Percentiles rank a stretch among this genome's conserved stretches.
These are phyloP conservation scores for Capreolus pygargus DNA, from an alignment of 2,113 vertebrate genomes.

Conservation along the genomic window DNA sequence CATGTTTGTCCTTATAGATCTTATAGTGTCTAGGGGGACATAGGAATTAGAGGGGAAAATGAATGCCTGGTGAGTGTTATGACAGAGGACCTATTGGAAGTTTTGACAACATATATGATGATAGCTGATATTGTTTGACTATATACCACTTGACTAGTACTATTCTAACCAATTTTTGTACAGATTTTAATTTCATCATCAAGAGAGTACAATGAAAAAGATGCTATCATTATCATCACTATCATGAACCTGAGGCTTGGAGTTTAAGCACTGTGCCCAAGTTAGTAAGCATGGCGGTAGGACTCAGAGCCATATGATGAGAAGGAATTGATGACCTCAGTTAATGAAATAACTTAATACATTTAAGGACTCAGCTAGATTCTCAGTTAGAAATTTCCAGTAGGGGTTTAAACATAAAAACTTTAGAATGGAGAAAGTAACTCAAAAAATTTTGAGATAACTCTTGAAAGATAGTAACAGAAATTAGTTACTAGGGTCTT, in stretches of 20 bases:
- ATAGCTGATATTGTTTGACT: background rate
- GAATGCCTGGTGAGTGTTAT: background rate
- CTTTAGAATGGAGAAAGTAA: background rate
- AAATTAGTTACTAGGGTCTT: background rate
- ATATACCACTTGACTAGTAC: background rate
- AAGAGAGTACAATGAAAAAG: background rate
- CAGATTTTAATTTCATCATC: background rate
- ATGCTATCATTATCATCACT: background rate
- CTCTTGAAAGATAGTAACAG: background rate
- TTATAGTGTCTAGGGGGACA: background rate
- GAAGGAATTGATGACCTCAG: background rate
- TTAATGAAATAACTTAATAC: background rate
- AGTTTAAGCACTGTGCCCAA: background rate
- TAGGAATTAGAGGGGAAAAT: background rate
- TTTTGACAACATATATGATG: background rate
- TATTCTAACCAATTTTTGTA: background rate
- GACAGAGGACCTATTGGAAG: background rate
- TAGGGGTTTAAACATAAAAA: background rate
- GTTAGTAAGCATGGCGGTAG: background rate
- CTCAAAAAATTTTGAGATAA: background rate
- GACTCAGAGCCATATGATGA: background rate
- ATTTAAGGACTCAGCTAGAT: background rate
- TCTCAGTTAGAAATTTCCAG: background rate
- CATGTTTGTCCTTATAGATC: background rate
- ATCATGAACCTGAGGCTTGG: background rate